phyloP scores from a whole-genome alignment of 2,113 vertebrate species.

The Lepidothrix coronata region DNA sequence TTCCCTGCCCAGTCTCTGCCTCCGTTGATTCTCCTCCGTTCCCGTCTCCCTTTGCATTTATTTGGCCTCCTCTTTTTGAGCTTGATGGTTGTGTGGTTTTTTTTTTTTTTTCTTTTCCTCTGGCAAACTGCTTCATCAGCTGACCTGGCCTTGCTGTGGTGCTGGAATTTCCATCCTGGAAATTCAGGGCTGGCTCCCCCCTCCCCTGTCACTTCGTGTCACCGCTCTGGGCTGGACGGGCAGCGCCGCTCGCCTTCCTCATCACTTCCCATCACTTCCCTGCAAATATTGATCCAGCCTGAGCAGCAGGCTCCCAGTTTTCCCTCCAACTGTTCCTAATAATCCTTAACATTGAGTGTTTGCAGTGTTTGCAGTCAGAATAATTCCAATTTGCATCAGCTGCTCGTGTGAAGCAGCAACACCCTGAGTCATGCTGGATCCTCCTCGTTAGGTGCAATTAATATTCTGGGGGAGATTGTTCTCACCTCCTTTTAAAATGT shows the following conservation, averaged over 20 bases:
- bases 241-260: background rate
- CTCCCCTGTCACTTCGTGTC: background rate
- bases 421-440: background rate
- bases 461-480: background rate
- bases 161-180: background rate
- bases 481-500: background rate
- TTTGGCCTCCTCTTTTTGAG: background rate
- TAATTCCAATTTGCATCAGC: rapidly evolving
- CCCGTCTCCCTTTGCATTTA: background rate
- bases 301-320: background rate
- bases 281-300: background rate
- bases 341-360: background rate
- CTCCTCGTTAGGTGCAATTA: background rate
- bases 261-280: background rate
- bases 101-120: background rate
- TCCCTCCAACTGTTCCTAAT: background rate
- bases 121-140: background rate
- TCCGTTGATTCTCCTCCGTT: background rate
- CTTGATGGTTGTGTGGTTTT: background rate
- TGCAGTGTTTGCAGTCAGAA: background rate
- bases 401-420: background rate
- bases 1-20: background rate
- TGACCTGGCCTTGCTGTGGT: background rate
- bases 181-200: background rate
- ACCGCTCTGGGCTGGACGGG: background rate